These are phyloP conservation scores for Spilogale gracilis DNA, from an alignment of 2,113 vertebrate species.

Conservation along the genomic window DNA sequence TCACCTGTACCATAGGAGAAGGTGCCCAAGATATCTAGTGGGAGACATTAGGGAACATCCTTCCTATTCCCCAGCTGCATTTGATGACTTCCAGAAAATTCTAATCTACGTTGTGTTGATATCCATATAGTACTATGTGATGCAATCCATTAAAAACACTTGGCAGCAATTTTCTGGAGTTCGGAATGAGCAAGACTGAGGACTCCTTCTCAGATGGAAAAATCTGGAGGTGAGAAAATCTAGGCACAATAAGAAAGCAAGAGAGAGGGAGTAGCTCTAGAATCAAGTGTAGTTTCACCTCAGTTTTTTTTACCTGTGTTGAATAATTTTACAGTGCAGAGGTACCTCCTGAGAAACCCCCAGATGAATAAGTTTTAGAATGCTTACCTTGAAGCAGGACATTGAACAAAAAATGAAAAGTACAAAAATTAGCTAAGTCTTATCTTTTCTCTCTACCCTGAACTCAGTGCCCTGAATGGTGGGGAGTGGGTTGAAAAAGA, in stretches of 20 bases:
- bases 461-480: background rate
- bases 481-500: background rate
- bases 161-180: background rate
- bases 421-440: background rate
- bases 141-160: background rate
- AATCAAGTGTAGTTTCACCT: background rate
- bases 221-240: background rate
- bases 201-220: background rate
- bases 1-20: background rate
- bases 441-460: background rate
- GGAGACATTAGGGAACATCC: background rate
- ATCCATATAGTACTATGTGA: no score
- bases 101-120: background rate
- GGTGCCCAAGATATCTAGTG: background rate
- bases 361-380: background rate
- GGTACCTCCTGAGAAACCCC: no score
- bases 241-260: background rate
- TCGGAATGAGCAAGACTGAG: background rate
- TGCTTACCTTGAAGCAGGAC: background rate
- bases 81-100: background rate
- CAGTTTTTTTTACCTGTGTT: background rate
- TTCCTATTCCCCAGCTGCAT: background rate
- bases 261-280: background rate
- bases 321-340: background rate
- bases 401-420: background rate